Base-by-base conservation (phyloP, 1,140 invertebrate genomes). In the Bombus pyrosoma region DNA sequence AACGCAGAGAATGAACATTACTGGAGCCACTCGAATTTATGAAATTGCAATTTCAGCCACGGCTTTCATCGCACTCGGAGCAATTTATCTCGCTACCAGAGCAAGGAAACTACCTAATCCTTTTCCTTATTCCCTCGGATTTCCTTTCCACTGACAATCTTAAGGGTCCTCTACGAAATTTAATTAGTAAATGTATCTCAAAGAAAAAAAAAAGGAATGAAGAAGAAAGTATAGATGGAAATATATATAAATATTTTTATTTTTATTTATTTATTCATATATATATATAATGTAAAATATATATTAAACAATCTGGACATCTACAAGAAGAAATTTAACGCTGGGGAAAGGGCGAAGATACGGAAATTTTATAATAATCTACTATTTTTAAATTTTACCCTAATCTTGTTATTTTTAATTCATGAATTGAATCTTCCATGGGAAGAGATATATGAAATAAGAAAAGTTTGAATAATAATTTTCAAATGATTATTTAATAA, bases 11-110 rank as follows among this genome's bases (percentile, higher is more conserved):
- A 85, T 86, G 83, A 85, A 69, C 78, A 88, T 89, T 86, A 86
- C 83, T 28, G 68, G 86, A 82, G 79, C 88, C 90, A 89, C 84
- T 90, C 83, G 88, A 91, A 93, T 93, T 92, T 93, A 92, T 93
- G 91, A 94, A 93, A 93, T 91, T 91, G 91, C 90, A 91, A 93
- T 92, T 93, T 86, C 86, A 91, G 88, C 85, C 86, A 83, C 83
- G 76, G 59, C 88, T 92, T 91, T 89, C 86, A 88, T 62, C 75
- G 87, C 75, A 53, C 83, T 37, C 89, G 86, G 87, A 85, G 90
- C 85, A 91, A 92, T 92, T 93, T 93, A 90, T 93, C 90, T 90
- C 71, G 59, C 69, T 32, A 77, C 41, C 85, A 87, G 82, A 37
- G 83, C 72, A 86, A 84, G 32, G 83, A 81, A 91, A 91, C 86